Evolutionary conservation across 2,888 invertebrate species (phyloP).

Genomic region (Neuroscelio doddi): DNA sequence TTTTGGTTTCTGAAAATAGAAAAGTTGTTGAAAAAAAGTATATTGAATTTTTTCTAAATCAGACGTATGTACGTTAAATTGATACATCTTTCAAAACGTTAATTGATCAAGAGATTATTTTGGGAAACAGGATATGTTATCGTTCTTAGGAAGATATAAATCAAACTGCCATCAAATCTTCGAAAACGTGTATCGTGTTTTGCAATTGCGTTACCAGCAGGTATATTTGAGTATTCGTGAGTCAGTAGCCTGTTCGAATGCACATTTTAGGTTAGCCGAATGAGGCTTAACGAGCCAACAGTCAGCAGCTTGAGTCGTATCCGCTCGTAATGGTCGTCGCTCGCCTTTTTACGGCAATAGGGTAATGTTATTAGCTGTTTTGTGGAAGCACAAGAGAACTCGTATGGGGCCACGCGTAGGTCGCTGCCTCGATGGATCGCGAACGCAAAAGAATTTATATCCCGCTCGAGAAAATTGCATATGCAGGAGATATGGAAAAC

Average conservation of each 20-base stretch:
- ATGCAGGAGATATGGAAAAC: constrained; percentile 44
- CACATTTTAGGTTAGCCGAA: neutral
- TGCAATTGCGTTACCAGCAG: neutral
- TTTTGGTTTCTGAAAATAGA: neutral
- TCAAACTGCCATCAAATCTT: no score
- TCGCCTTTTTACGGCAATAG: constrained; percentile 38
- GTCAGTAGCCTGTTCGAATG: no score
- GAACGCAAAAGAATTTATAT: neutral
- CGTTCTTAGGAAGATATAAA: no score
- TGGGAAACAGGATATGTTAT: no score
- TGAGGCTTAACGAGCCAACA: constrained; percentile 29
- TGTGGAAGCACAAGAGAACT: constrained; percentile 40
- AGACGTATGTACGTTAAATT: no score
- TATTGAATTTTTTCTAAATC: no score
- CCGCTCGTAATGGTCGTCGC: constrained; percentile 37
- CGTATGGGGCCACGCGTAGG: constrained; percentile 11
- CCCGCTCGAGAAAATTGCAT: constrained; percentile 24
- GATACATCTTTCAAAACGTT: no score
- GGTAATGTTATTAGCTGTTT: constrained; percentile 46
- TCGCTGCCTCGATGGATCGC: neutral
- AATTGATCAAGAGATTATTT: no score
- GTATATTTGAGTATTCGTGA: no score
- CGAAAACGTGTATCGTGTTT: neutral
- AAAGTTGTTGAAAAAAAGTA: no score
- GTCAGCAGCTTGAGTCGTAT: constrained; percentile 37